Base-by-base conservation (phyloP, 1,140 invertebrate species). In the Euborellia annulipes region DNA sequence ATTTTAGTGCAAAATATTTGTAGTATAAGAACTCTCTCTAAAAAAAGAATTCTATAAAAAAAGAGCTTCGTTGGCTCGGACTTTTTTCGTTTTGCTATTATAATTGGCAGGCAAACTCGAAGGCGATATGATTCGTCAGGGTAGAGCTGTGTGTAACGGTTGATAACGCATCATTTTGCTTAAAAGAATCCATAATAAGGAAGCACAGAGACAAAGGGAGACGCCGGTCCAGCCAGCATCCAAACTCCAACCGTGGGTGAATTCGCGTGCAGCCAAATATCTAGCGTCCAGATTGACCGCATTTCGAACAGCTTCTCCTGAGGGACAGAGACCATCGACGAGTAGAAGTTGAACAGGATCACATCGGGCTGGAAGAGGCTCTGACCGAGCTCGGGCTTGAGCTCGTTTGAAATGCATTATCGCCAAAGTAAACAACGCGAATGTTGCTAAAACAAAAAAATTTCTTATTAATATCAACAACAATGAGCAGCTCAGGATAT, bases 131-230 rank as follows among this genome's bases (percentile, higher is more conserved):
- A n/a, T n/a, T n/a, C n/a, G n/a, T 27, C 23, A 23, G 18, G 13
- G 23, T 11, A 27, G 11, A 27, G 23, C 23, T 27, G 23, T 27
- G 11, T 27, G 23, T 41, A 85, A 76, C 4, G 83, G 83, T 62
- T 82, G 86, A 61, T 87, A 88, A 53, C 86, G 70, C 84, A 89
- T 87, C 49, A 89, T 83, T 63, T 88, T 88, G 13, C 84, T 85
- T 13, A 90, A 68, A 30, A 89, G 63, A 37, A 89, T 85, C 87
- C 87, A 91, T 2, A 88, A 67, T 1, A 86, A 63, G 0, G 79
- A 79, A 0, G 85, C 81, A 14, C 84, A 72, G 3, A 83, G 71
- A 49, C 82, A 86, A 0, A 86, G 59, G 1, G 74, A 75, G 0
- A 87, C 81, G 2, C 85, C 84, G 14, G 76, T 79, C 83, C 82